Conservation (phyloP, 2,113 vertebrate genomes). For the Cricetomys ansorgei region DNA sequence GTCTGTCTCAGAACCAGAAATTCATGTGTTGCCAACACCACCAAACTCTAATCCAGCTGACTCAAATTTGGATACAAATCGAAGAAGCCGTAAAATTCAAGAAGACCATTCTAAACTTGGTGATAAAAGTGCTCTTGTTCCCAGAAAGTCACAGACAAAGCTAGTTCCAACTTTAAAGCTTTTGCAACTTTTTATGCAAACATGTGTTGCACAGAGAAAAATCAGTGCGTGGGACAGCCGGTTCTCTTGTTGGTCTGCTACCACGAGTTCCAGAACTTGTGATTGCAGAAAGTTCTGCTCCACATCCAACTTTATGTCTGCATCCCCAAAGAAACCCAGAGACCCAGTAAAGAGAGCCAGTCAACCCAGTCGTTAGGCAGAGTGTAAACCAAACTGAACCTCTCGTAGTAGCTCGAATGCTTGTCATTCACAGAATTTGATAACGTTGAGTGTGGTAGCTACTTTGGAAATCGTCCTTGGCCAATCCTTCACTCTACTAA, state of each 20-base stretch:
- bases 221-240: background rate
- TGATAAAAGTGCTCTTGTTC: slow-evolving; percentile 72
- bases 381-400: slow-evolving; percentile 48
- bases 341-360: slow-evolving; percentile 34
- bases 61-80: slow-evolving; percentile 72
- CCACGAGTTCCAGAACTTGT: slow-evolving; percentile 44
- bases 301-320: background rate
- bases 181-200: slow-evolving; percentile 65
- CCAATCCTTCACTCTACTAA: slow-evolving; percentile 59
- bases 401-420: background rate
- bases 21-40: slow-evolving; percentile 66
- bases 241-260: slow-evolving; percentile 28
- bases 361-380: slow-evolving; percentile 7
- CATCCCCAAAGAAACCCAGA: background rate
- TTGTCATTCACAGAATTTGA: slow-evolving; percentile 38
- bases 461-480: slow-evolving; percentile 50
- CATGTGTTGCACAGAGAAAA: slow-evolving; percentile 77
- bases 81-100: slow-evolving; percentile 71
- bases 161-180: slow-evolving; percentile 64
- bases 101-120: slow-evolving; percentile 75
- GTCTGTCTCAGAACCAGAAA: slow-evolving; percentile 74
- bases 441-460: slow-evolving; percentile 27
- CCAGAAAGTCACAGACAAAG: slow-evolving; percentile 76
- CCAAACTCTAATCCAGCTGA: slow-evolving; percentile 75
- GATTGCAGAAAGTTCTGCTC: background rate